Percentiles rank a stretch among this genome's conserved stretches.
phyloP scores from a whole-genome alignment of 2,888 invertebrate species.

The Sericinus montela region DNA sequence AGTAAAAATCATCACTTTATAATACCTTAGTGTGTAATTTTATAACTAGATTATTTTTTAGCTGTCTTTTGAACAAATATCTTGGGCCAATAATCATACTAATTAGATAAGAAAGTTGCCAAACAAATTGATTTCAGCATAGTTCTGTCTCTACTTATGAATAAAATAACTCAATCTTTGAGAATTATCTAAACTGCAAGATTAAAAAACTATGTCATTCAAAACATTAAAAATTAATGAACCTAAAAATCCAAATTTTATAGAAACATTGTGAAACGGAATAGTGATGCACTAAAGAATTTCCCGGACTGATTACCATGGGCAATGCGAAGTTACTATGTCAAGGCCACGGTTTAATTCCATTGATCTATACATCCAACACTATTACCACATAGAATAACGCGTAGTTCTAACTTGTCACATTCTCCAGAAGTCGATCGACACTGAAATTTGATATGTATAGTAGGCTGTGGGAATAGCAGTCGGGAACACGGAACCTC shows the following conservation, averaged over 20 bases:
- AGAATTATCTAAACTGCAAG: too few species aligned
- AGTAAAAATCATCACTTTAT: too few species aligned
- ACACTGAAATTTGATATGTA: constrained; percentile 34
- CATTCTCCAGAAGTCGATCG: not conserved
- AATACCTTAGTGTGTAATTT: too few species aligned
- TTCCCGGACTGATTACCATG: constrained; percentile 17
- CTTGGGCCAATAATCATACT: too few species aligned
- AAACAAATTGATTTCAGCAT: too few species aligned
- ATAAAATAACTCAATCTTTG: too few species aligned
- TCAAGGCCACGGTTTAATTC: constrained; percentile 19
- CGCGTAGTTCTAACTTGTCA: not conserved
- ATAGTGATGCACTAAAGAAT: constrained; percentile 12
- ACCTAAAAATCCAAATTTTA: constrained; percentile 1
- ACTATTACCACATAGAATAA: not conserved
- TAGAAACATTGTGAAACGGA: constrained; percentile 3
- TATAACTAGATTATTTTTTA: too few species aligned
- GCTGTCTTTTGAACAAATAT: too few species aligned
- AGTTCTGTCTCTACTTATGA: too few species aligned
- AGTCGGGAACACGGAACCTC: constrained; percentile 35
- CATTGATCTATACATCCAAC: constrained; percentile 1
- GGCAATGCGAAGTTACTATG: constrained; percentile 13
- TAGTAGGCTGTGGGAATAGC: constrained; percentile 22
- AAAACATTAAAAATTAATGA: too few species aligned
- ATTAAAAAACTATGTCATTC: too few species aligned
- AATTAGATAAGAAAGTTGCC: too few species aligned